Evolutionary conservation across 2,797 vertebrate species (phyloP), one percentile per base, ranked within the genome.

Genomic region (Eutrigla gurnardus): DNA sequence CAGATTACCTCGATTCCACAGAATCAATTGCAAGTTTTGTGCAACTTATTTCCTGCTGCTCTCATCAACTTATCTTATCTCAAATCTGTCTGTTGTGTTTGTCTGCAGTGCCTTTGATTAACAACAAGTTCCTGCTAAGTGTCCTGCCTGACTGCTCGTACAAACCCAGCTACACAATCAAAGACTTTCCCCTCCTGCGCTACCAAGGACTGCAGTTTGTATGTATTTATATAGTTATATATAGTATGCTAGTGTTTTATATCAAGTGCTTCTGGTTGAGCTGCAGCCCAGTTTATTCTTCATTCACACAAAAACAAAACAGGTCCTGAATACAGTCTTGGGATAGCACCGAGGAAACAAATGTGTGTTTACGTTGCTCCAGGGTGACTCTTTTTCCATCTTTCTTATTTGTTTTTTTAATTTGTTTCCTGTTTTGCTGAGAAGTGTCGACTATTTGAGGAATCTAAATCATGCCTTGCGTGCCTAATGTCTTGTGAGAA

Each of bases 141-240:
- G 86, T 97, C 63, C 90, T 99, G 77, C 96, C 97, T 0, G 94
- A 96, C 65, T 99, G 97, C 82, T 78, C 73, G 0, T 99, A 99
- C 92, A 95, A 92, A 45, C 97, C 98, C 87, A 98, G 95, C 93
- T 99, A 99, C 86, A 92, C 94, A 40, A 94, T 98, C 75, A 96
- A 93, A 65, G 96, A 95, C 78, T 94, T 94, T 4, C 93, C 91
- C 10, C 89, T 99, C 59, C 72, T 88, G 13, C 97, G 97, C 71
- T 99, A 99, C 86, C 96, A 99, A 86, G 98, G 98, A n/a, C 93
- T 99, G 46, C 94, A 96, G 69, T 98, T 97, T 83, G 98, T 99
- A 95, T 93, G 98, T 96, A 53, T 73, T 70, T 25, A 32, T 65
- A 10, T 12, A 9, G 1, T 67, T 61, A 25, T 25, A 25, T 25